Percentiles rank a stretch among this genome's conserved stretches.
Conservation (phyloP, 1,140 invertebrate genomes). For the Phenacoccus solenopsis region DNA sequence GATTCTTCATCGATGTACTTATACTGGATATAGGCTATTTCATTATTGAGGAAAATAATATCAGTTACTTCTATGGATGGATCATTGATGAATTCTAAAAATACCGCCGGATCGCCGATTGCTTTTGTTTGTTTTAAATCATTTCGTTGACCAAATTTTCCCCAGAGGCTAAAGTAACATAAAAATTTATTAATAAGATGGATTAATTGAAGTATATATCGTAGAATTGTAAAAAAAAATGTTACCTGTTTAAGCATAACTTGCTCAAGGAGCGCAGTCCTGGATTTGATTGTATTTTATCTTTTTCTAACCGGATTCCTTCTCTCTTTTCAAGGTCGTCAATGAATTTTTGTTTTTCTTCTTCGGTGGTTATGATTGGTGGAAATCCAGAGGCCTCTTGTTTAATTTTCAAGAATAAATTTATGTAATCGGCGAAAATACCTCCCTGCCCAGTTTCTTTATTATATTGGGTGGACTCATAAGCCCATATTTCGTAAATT, state of each 20-base stretch:
- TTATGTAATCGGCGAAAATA: constrained; percentile 30
- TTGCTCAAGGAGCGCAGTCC: constrained; percentile 41
- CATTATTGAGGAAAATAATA: no score
- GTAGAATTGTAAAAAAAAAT: no score
- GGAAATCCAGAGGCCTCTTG: constrained; percentile 31
- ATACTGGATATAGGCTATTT: no score
- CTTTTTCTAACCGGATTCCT: constrained; percentile 30
- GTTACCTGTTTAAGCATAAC: constrained; percentile 65
- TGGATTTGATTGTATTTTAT: constrained; percentile 31
- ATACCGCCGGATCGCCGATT: no score
- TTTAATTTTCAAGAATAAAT: constrained; percentile 32
- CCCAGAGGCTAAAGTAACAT: no score
- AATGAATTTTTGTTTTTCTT: constrained; percentile 31
- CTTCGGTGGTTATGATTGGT: constrained; percentile 25
- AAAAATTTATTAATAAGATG: no score
- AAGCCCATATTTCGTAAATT: constrained; percentile 34
- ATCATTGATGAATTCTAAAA: no score
- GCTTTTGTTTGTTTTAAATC: no score
- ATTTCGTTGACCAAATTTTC: no score
- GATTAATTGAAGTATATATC: no score
- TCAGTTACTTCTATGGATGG: no score
- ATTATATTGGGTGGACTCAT: constrained; percentile 24
- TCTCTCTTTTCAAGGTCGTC: constrained; percentile 29
- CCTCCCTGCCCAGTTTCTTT: constrained; percentile 21
- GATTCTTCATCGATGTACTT: no score